phyloP scores from a whole-genome alignment of 2,888 invertebrate species.

The Microchrysa polita region DNA sequence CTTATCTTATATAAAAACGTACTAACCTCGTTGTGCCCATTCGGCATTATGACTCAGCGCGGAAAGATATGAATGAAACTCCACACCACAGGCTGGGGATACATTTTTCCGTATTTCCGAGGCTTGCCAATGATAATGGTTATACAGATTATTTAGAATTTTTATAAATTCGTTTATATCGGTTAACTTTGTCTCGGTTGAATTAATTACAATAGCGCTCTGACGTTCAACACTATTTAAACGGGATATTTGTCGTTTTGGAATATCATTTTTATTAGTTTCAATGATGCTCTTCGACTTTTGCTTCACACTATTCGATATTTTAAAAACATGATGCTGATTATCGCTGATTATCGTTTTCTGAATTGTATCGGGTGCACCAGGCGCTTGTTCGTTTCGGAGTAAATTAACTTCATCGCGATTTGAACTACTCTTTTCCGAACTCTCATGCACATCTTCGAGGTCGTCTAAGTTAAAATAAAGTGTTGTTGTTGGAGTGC shows the following conservation, averaged over 20 bases:
- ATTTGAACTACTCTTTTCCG: conserved; percentile 60
- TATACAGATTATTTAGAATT: conserved; percentile 60
- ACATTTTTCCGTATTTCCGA: conserved; percentile 63
- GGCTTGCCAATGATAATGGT: conserved; percentile 63
- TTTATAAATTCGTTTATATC: conserved; percentile 55
- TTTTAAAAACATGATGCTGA: conserved; percentile 58
- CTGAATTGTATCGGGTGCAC: conserved; percentile 49
- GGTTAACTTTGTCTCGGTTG: background rate
- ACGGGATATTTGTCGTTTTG: conserved; percentile 56
- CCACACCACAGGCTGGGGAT: conserved; percentile 67
- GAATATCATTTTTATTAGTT: conserved; percentile 58
- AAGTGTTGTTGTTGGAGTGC: conserved; percentile 60
- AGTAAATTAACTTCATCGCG: conserved; percentile 58
- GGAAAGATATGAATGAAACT: conserved; percentile 69
- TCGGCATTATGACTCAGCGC: conserved; percentile 70
- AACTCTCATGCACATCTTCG: conserved; percentile 57
- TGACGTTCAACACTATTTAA: conserved; percentile 59
- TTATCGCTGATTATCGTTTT: conserved; percentile 24
- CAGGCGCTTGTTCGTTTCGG: no score
- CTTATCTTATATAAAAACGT: no score
- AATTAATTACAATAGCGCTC: background rate
- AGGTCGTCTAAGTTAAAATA: conserved; percentile 63
- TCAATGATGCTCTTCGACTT: conserved; percentile 58
- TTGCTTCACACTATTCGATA: conserved; percentile 57
- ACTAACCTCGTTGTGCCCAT: conserved; percentile 87